Percentiles rank a stretch among this genome's conserved stretches.
These are phyloP conservation scores for Agrypnia vestita DNA, from an alignment of 1,140 invertebrate species.

Conservation along the genomic window DNA sequence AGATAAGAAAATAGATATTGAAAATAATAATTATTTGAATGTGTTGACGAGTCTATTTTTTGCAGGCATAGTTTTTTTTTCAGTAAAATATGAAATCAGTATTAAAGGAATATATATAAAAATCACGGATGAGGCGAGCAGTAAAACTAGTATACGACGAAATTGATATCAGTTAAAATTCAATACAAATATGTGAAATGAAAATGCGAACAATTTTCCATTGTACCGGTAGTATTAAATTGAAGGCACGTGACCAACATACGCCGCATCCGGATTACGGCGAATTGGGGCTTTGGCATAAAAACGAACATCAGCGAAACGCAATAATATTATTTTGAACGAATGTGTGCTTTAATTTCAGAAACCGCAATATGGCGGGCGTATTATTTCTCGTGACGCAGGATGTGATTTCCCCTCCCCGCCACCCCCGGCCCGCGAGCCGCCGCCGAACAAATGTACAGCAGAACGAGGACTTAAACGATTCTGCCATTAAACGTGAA, in stretches of 20 bases:
- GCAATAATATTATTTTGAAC: slow-evolving; percentile 45
- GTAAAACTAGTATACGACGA: no score
- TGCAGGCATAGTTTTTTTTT: no score
- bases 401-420: slow-evolving; percentile 36
- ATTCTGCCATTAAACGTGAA: slow-evolving; percentile 46
- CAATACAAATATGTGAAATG: no score
- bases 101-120: no score
- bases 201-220: no score
- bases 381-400: slow-evolving; percentile 41
- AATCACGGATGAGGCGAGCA: no score
- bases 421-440: not conserved
- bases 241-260: slow-evolving; percentile 16
- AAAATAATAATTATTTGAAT: no score
- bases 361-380: slow-evolving; percentile 38
- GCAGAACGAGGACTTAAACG: slow-evolving; percentile 43
- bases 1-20: no score
- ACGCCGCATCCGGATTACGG: slow-evolving; percentile 18
- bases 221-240: not conserved
- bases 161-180: no score
- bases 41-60: no score
- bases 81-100: no score
- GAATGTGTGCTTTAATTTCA: slow-evolving; percentile 45
- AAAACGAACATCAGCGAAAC: slow-evolving; percentile 19
- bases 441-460: slow-evolving; percentile 40
- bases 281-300: not conserved